Evolutionary conservation across 2,113 vertebrate genomes (phyloP).

Genomic region (Pithys albifrons): DNA sequence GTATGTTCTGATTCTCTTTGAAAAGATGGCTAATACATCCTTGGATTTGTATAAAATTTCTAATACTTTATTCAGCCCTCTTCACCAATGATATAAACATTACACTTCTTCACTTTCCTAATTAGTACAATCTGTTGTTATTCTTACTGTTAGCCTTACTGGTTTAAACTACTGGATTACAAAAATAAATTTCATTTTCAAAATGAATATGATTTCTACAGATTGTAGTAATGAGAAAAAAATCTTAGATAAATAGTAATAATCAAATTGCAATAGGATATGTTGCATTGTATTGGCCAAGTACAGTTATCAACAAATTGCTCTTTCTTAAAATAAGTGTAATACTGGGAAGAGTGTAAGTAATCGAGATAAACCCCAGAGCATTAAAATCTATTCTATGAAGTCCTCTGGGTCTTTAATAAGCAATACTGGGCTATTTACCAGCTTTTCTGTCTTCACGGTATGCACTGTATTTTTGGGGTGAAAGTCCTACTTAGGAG

Average conservation of each 20-base stretch:
- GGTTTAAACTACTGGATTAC: not conserved
- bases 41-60: not conserved
- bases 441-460: not conserved
- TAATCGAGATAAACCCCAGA: not conserved
- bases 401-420: not conserved
- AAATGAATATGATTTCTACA: not conserved
- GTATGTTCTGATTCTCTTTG: not conserved
- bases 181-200: not conserved
- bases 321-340: not conserved
- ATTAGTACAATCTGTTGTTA: not conserved
- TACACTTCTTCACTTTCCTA: not conserved
- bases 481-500: not conserved
- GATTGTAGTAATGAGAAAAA: not conserved
- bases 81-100: not conserved
- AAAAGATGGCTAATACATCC: not conserved
- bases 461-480: not conserved
- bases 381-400: not conserved
- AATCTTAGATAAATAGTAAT: not conserved
- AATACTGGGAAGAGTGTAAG: not conserved
- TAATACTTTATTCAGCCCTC: not conserved
- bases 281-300: accelerated
- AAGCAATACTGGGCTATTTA: not conserved
- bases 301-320: not conserved
- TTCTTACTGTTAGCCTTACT: not conserved
- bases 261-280: not conserved